Percentiles rank a stretch among this genome's conserved stretches.
Conservation (phyloP, 2,888 invertebrate genomes). For the Clistopyga incitator region DNA sequence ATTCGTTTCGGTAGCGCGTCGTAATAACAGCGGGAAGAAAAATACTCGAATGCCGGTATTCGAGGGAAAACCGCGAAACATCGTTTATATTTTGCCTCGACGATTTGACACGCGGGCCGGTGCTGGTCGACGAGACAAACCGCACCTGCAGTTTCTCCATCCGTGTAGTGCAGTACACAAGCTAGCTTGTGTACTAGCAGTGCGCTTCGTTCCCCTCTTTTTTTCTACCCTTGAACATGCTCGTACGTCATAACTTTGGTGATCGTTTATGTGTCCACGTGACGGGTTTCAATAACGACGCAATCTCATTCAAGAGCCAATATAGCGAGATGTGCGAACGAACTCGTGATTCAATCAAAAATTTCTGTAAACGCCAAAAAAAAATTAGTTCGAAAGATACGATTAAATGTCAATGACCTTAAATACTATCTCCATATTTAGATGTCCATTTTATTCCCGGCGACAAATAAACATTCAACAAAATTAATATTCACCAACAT, state of each 20-base stretch:
- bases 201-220: background rate
- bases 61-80: conserved; percentile 5
- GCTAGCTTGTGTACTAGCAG: background rate
- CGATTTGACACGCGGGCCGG: conserved; percentile 53
- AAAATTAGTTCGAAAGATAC: no score
- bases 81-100: conserved; percentile 29
- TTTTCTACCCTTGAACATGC: conserved; percentile 32
- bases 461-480: no score
- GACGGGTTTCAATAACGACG: conserved; percentile 69
- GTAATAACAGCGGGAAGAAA: conserved; percentile 7
- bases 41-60: background rate
- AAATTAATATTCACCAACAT: no score
- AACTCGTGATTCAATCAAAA: background rate
- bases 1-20: background rate
- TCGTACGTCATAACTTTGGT: conserved; percentile 69
- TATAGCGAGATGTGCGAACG: conserved; percentile 22
- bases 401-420: no score
- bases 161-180: conserved; percentile 13
- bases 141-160: conserved; percentile 57
- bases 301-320: conserved; percentile 67
- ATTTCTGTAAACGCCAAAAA: background rate
- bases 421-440: no score
- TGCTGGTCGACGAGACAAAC: conserved; percentile 46
- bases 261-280: conserved; percentile 45
- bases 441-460: no score